Percentiles rank a stretch among this genome's conserved stretches.
Evolutionary conservation across 2,888 invertebrate species (phyloP).

Genomic region (Cinara cedri): DNA sequence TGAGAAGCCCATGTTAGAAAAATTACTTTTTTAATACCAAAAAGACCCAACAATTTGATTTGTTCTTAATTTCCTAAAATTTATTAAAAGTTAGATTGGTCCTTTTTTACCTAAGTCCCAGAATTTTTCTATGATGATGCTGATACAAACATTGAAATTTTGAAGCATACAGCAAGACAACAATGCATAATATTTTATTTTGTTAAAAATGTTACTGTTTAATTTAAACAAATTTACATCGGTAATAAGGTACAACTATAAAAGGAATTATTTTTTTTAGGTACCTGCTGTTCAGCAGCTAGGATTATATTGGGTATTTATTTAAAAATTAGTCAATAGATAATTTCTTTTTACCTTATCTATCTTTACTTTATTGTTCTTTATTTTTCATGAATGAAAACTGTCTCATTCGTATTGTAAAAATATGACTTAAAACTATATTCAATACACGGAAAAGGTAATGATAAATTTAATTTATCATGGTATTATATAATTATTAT

Average conservation of each 20-base stretch:
- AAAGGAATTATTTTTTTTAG: background rate
- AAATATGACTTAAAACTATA: background rate
- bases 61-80: no score
- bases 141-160: background rate
- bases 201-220: background rate
- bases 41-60: no score
- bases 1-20: no score
- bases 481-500: slow-evolving; percentile 6
- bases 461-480: no score
- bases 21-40: no score
- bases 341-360: slow-evolving; percentile 1
- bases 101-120: no score
- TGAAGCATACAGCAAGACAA: background rate
- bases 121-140: background rate
- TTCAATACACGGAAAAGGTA: slow-evolving; percentile 15
- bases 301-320: background rate
- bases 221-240: background rate
- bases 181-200: background rate
- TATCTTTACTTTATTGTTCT: background rate
- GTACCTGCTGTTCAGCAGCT: no score
- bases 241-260: background rate
- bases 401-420: slow-evolving; percentile 7
- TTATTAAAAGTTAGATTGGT: no score
- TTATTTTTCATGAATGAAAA: background rate
- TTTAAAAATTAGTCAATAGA: background rate